Evolutionary conservation across 1,140 invertebrate genomes (phyloP).

Genomic region (Drosophila arizonae): DNA sequence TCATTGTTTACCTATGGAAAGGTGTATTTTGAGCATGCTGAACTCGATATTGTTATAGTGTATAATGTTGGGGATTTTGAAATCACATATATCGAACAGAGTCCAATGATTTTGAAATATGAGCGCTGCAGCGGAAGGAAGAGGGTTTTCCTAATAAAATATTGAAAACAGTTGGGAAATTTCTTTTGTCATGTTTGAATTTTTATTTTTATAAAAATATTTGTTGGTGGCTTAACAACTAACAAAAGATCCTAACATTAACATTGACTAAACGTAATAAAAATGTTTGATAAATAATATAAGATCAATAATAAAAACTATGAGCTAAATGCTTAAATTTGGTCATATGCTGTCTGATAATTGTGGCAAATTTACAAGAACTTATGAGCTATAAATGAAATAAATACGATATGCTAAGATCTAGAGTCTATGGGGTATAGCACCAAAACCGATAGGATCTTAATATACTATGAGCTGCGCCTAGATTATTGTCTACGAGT

Average conservation of each 20-base stretch:
- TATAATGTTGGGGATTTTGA: conserved; percentile 1
- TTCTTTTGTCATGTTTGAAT: conserved; percentile 34
- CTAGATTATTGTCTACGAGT: conserved; percentile 61
- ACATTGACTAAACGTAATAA: conserved; percentile 43
- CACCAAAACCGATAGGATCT: conserved; percentile 73
- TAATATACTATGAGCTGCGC: conserved; percentile 35
- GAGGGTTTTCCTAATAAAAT: conserved; percentile 1
- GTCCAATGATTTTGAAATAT: conserved; percentile 6
- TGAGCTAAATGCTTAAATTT: conserved; percentile 62
- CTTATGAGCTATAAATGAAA: conserved; percentile 44
- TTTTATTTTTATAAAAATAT: conserved; percentile 67
- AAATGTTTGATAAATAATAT: conserved; percentile 44
- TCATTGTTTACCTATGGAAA: conserved; percentile 54
- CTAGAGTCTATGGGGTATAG: conserved; percentile 35
- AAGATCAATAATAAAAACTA: conserved; percentile 38
- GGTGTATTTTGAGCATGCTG: conserved; percentile 44
- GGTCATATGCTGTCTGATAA: conserved; percentile 72
- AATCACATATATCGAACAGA: not conserved
- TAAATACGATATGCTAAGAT: conserved; percentile 27
- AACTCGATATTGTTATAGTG: conserved; percentile 34
- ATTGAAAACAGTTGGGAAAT: not conserved
- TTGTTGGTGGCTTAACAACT: conserved; percentile 29
- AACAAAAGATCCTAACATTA: conserved; percentile 57
- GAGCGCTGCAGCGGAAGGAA: conserved; percentile 10
- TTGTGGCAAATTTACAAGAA: conserved; percentile 63